phyloP scores from a whole-genome alignment of 2,113 vertebrate species.

The Otocyon megalotis region DNA sequence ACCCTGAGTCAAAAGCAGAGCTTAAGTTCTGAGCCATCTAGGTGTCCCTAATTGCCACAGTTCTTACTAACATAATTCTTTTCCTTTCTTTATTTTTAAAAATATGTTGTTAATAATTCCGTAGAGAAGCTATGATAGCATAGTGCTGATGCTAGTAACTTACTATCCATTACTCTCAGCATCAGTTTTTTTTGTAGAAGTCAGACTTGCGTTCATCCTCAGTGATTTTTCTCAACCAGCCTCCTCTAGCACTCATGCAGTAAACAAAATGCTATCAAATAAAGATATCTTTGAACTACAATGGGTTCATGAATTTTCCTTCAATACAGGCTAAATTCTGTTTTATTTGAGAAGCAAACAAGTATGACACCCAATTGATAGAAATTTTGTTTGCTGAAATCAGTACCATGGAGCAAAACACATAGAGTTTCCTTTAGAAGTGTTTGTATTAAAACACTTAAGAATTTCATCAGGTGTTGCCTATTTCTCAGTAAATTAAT shows the following conservation, averaged over 20 bases:
- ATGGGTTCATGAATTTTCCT: not conserved
- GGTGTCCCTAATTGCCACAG: not conserved
- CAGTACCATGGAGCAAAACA: not conserved
- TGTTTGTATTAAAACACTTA: not conserved
- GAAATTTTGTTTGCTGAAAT: constrained; percentile 45
- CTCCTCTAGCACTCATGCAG: not conserved
- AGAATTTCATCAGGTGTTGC: not conserved
- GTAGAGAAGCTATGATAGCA: not conserved
- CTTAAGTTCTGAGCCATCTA: too few species aligned
- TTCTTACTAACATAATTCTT: not conserved
- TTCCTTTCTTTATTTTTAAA: not conserved
- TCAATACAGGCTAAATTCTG: not conserved
- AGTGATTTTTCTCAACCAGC: not conserved
- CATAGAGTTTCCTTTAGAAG: not conserved
- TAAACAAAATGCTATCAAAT: constrained; percentile 20
- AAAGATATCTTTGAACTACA: not conserved
- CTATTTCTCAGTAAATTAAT: not conserved
- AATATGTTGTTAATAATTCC: not conserved
- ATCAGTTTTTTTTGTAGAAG: not conserved
- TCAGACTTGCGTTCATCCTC: constrained; percentile 11
- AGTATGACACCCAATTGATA: not conserved
- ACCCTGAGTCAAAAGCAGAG: too few species aligned
- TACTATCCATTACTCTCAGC: not conserved
- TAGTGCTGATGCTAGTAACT: not conserved
- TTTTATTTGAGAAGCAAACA: not conserved